Evolutionary conservation across 2,888 invertebrate species (phyloP), one percentile per base, ranked within the genome.

Genomic region (Nemotelus pantherinus): DNA sequence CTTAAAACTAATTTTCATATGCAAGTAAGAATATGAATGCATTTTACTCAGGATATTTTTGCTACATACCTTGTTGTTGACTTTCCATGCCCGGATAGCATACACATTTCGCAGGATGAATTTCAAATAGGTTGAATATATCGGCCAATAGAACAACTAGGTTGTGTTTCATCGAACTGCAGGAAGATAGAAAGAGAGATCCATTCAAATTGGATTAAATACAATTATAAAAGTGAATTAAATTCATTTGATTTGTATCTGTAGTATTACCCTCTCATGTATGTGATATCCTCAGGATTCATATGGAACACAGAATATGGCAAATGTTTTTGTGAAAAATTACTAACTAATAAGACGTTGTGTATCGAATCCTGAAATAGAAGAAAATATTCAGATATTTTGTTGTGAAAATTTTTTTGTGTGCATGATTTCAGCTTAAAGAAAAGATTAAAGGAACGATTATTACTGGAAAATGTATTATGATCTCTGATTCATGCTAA

Each of bases 201-300:
- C 0, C 3, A 57, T 7, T 6, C 3, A 70, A 10, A 65, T 41
- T 58, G 70, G 68, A 7, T 50, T 10, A 65, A 3, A 10, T 60
- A 7, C 25, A 48, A 3, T 48, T 48, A 2, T 25, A n/a, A n/a
- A 44, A 41, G 1, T 65, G 25, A 55, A 70, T 39, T 63, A 9
- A 43, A 41, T 7, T 41, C 25, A 63, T 53, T 7, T 10, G 53
- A 53, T 53, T 53, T 74, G 55, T 4, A 25, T 77, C 41, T 53
- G 70, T 48, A n/a, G 68, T 39, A 88, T 87, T 85, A 94, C 93
- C 95, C 95, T 87, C 95, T 91, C 92, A 96, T 94, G 85, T 96
- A 97, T 57, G 97, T 94, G 82, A 98, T 93, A 87, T 98, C 98
- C 87, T 98, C 97, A n/a, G 96, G 95, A 88, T 93, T 92, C 91